Percentiles rank a stretch among this genome's conserved stretches.
Conservation (phyloP, 2,113 vertebrate genomes). For the Cryptomyrus ogoouensis region DNA sequence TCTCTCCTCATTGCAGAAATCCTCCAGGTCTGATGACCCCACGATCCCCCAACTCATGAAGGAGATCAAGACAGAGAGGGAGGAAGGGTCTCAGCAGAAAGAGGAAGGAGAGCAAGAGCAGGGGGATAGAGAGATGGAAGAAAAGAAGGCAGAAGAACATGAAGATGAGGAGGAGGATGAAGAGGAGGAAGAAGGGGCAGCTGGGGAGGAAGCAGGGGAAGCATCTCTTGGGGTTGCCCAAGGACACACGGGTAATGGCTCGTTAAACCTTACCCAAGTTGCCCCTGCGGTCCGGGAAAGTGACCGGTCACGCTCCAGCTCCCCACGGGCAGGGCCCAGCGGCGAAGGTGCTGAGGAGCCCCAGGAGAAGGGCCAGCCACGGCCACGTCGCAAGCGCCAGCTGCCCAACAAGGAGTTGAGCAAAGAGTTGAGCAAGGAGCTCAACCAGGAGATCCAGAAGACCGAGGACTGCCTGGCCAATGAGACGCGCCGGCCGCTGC, state of each 20-base stretch:
- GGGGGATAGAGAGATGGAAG: constrained; percentile 35
- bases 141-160: constrained; percentile 30
- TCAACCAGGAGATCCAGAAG: constrained; percentile 78
- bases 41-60: constrained; percentile 66
- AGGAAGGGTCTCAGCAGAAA: constrained; percentile 57
- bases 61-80: constrained; percentile 79
- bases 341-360: constrained; percentile 60
- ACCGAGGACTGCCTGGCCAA: constrained; percentile 75
- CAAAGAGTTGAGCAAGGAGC: constrained; percentile 82
- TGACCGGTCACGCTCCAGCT: constrained; percentile 72
- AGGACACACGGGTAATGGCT: constrained; percentile 38
- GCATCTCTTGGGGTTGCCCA: constrained; percentile 11
- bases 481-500: constrained; percentile 75
- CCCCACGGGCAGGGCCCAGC: constrained; percentile 77
- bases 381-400: constrained; percentile 73
- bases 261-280: constrained; percentile 42
- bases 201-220: constrained; percentile 25
- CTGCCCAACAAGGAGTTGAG: constrained; percentile 78
- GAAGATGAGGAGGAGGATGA: constrained; percentile 41
- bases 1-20: constrained; percentile 63
- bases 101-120: constrained; percentile 44
- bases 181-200: background rate
- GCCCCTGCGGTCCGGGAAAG: constrained; percentile 63
- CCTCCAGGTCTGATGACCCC: constrained; percentile 70
- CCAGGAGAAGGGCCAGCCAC: constrained; percentile 70